Percentiles rank a stretch among this genome's conserved stretches.
Evolutionary conservation across 2,888 invertebrate genomes (phyloP).

Genomic region (Hypena proboscidalis): DNA sequence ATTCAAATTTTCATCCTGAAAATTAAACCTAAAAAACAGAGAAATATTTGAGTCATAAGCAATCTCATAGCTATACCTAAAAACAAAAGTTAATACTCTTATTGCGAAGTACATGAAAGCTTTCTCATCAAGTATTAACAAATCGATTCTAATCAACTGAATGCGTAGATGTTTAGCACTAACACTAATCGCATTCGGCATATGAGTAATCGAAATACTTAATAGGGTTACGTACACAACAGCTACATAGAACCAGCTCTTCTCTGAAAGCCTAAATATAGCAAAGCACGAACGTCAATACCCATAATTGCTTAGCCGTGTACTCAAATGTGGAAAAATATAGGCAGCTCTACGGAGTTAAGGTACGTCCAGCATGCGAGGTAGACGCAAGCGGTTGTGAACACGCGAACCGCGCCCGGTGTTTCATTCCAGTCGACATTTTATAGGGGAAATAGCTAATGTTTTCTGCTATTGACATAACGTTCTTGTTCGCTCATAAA

Average conservation of each 20-base stretch:
- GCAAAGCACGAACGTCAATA: conserved; percentile 56
- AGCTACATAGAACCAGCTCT: conserved; percentile 35
- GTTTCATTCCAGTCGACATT: conserved; percentile 40
- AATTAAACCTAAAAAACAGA: too few species aligned
- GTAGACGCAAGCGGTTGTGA: conserved; percentile 49
- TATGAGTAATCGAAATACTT: conserved; percentile 21
- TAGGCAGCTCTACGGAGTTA: conserved; percentile 46
- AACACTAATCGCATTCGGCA: conserved; percentile 3
- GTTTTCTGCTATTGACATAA: conserved; percentile 55
- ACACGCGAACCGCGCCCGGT: conserved; percentile 67
- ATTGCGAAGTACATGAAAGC: too few species aligned
- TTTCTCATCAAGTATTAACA: too few species aligned
- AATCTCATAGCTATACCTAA: too few species aligned
- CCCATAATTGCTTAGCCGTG: conserved; percentile 59
- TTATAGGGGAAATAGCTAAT: conserved; percentile 56
- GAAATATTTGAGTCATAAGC: conserved; percentile 6
- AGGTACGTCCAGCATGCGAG: conserved; percentile 55
- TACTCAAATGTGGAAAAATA: conserved; percentile 61
- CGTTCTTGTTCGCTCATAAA: conserved; percentile 47
- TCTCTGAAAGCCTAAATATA: conserved; percentile 48
- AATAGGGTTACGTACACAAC: conserved; percentile 37
- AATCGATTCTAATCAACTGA: neutral
- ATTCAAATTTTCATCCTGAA: too few species aligned
- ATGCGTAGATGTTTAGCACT: conserved; percentile 2
- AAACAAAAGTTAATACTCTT: too few species aligned